Conservation (phyloP, 2,797 vertebrate species). For the Pteronotus mesoamericanus region DNA sequence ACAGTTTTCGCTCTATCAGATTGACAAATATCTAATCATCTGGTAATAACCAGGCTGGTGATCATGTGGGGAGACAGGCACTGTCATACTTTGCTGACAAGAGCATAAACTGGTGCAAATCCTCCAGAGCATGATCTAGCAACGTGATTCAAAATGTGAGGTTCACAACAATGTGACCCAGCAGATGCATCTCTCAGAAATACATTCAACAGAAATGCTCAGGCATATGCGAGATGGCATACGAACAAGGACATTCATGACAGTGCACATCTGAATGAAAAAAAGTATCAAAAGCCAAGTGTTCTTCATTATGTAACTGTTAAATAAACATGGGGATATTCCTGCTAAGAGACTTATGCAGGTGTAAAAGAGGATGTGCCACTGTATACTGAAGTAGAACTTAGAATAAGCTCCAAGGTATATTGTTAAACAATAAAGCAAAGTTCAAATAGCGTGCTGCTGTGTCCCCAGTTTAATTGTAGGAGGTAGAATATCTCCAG, state of each 20-base stretch:
- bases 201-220: neutral
- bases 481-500: neutral
- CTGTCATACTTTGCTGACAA: fast-evolving
- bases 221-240: fast-evolving
- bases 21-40: neutral
- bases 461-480: neutral
- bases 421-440: neutral
- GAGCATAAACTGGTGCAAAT: neutral
- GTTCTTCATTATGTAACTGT: neutral
- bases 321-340: neutral
- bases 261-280: neutral
- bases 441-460: neutral
- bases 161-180: neutral
- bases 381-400: neutral
- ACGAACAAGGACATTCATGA: neutral
- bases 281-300: neutral
- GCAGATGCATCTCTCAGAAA: neutral
- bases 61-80: neutral
- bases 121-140: neutral
- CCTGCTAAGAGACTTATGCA: neutral
- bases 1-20: neutral
- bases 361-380: neutral
- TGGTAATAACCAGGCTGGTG: neutral
- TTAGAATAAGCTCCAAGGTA: neutral
- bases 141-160: neutral